Evolutionary conservation across 2,888 invertebrate species (phyloP), one percentile per base, ranked within the genome.

Genomic region (Cosmopolites sordidus): DNA sequence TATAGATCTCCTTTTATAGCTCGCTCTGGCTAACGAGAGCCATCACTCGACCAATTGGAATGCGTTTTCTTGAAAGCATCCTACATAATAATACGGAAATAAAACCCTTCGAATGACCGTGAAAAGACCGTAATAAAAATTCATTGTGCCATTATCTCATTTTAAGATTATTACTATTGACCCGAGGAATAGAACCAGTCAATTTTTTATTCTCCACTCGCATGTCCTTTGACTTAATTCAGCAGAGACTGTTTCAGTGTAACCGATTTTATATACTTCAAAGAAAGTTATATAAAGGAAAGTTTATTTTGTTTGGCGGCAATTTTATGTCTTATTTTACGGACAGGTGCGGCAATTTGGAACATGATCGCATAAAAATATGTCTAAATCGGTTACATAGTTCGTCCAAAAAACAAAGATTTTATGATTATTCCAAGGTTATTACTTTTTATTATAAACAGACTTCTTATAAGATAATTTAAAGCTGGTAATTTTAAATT

Each of bases 31-130:
- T 22, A 22, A 22, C 22, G 11, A 33, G 12, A 33, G n/a, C 33
- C 33, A 11, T 12, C 33, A 33, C 33, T 33, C 11, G 33, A 12
- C n/a, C 11, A 11, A 33, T 9, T 6, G 27, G 33, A 11, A 8
- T 22, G 33, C 33, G 33, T 33, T 33, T 33, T 33, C 33, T 33
- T 33, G 33, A 33, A 33, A 12, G 33, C 11, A 33, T 22, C 22
- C 33, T n/a, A 4, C 33, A 40, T 54, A 45, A 54, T 54, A 54
- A 49, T 54, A 54, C 49, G 54, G 54, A 54, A 54, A 54, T 54
- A 37, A 41, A 33, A 38, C 29, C 46, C 46, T 54, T 50, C 27
- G 46, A 43, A 55, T 55, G 54, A 55, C 54, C 54, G 48, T 47
- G 43, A 48, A 38, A 17, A 48, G 48, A 52, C 48, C 48, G 46